Conservation (phyloP, 2,797 vertebrate genomes). For the Brachyrhaphis roseni region DNA sequence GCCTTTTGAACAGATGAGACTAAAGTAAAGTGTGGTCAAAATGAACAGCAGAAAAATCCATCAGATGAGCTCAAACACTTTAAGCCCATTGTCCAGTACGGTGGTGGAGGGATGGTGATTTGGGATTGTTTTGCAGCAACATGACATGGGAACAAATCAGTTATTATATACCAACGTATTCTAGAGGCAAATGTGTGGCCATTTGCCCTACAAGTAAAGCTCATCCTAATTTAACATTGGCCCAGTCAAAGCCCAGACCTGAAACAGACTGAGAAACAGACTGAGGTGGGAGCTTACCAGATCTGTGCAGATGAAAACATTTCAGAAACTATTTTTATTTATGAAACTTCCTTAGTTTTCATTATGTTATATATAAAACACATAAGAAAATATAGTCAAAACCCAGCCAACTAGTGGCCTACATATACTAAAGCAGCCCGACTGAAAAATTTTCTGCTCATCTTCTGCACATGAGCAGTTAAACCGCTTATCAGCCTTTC, state of each 20-base stretch:
- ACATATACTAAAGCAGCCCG: not conserved
- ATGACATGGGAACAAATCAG: not conserved
- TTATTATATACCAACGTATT: not conserved
- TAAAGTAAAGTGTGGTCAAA: not conserved
- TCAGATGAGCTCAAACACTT: not conserved
- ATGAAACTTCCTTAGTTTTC: not conserved
- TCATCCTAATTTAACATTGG: not conserved
- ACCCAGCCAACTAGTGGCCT: not conserved
- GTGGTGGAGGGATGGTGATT: not conserved
- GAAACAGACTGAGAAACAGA: not conserved
- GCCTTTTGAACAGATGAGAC: not conserved
- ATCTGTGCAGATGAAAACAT: not conserved
- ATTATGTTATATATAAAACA: not conserved
- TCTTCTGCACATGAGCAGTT: not conserved
- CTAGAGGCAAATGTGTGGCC: not conserved
- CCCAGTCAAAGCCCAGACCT: not conserved
- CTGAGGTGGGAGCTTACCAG: not conserved
- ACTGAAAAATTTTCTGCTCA: not conserved
- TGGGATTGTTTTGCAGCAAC: not conserved
- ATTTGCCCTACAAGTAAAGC: not conserved
- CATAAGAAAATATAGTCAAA: not conserved
- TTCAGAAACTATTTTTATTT: not conserved
- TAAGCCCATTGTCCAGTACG: not conserved
- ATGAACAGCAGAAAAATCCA: not conserved
- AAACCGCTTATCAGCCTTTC: constrained; percentile 40